Conservation (phyloP, 1,140 invertebrate genomes). For the Mizuhopecten yessoensis region DNA sequence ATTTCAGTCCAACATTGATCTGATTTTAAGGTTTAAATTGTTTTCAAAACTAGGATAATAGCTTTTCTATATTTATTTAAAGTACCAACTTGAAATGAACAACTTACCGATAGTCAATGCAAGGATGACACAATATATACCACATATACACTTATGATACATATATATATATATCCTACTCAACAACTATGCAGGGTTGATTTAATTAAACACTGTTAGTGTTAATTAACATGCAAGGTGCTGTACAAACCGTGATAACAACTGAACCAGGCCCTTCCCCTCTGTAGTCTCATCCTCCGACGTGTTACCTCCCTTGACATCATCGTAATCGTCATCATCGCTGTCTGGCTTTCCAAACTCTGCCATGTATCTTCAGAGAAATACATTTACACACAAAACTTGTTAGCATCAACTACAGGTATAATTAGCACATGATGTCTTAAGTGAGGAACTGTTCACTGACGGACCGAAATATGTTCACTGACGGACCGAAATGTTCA, state of each 20-base stretch:
- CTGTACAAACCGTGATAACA: conserved; percentile 11
- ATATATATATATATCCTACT: too few species aligned
- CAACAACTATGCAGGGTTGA: too few species aligned
- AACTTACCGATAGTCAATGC: too few species aligned
- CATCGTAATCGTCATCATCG: background rate
- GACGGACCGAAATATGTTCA: background rate
- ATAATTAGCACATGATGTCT: too few species aligned
- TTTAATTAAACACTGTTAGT: background rate
- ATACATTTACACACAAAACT: background rate
- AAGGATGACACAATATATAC: too few species aligned
- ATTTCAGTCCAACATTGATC: too few species aligned
- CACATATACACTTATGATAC: too few species aligned
- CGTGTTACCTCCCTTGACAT: background rate
- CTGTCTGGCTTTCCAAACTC: conserved; percentile 1
- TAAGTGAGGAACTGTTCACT: background rate
- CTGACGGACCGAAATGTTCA: too few species aligned
- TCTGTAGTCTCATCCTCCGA: background rate
- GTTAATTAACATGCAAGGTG: background rate
- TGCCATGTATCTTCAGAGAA: background rate
- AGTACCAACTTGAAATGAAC: too few species aligned
- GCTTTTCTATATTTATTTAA: too few species aligned
- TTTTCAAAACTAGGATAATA: too few species aligned
- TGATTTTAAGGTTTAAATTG: too few species aligned
- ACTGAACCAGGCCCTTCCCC: background rate
- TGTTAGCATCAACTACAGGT: background rate